Evolutionary conservation across 2,113 vertebrate genomes (phyloP).

Genomic region (Corynorhinus townsendii): DNA sequence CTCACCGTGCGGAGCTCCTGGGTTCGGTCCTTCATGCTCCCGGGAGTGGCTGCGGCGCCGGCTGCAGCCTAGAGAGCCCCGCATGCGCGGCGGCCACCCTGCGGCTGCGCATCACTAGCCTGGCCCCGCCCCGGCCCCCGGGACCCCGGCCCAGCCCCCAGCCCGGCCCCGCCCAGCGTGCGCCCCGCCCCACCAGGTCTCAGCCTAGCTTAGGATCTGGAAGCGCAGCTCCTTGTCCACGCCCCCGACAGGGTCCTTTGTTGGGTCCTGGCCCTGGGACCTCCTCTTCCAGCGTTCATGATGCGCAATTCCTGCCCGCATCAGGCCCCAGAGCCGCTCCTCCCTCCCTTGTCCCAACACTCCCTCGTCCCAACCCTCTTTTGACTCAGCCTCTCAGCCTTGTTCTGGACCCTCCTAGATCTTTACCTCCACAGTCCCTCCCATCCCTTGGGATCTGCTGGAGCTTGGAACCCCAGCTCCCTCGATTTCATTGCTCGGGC

Average conservation of each 20-base stretch:
- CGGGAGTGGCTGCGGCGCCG: constrained; percentile 65
- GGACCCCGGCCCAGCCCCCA: constrained; percentile 54
- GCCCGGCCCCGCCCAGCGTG: background rate
- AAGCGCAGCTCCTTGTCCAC: background rate
- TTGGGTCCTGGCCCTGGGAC: background rate
- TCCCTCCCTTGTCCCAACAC: too few species aligned
- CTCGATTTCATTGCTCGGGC: background rate
- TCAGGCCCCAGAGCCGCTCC: background rate
- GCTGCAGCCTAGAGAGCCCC: constrained; percentile 58
- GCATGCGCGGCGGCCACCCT: constrained; percentile 69
- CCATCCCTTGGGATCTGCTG: background rate
- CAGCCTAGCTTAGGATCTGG: background rate
- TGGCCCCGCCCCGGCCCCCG: constrained; percentile 61
- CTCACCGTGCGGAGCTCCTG: constrained; percentile 75
- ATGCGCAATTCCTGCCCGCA: background rate
- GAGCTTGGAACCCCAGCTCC: background rate
- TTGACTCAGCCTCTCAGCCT: background rate
- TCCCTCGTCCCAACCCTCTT: too few species aligned
- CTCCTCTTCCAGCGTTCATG: too few species aligned
- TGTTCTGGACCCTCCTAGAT: background rate
- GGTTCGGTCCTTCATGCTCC: constrained; percentile 77
- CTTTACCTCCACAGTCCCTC: background rate
- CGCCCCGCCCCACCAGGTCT: background rate
- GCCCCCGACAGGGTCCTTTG: too few species aligned
- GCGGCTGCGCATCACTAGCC: constrained; percentile 62